Evolutionary conservation across 2,888 invertebrate genomes (phyloP).

Genomic region (Caenorhabditis doughertyi): DNA sequence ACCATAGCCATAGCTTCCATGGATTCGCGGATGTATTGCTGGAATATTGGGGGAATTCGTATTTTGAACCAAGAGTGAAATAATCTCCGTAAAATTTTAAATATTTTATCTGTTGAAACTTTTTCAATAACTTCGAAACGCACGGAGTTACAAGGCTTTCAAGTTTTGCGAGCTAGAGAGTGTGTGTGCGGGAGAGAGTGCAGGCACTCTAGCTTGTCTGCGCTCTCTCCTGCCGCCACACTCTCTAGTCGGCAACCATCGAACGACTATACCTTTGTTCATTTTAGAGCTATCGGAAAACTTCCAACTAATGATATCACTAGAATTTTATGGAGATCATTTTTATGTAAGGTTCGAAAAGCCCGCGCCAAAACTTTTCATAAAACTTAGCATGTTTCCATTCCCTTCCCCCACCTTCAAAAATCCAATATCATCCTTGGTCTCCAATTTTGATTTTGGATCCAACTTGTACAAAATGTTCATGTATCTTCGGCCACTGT

Average conservation of each 20-base stretch:
- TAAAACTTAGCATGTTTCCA: too few relatives aligned
- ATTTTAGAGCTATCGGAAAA: neutral
- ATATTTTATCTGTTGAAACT: too few relatives aligned
- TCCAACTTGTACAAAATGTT: slow-evolving; percentile 89
- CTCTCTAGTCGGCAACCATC: neutral
- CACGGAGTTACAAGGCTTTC: slow-evolving; percentile 66
- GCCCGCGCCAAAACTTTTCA: too few relatives aligned
- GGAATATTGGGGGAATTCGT: too few relatives aligned
- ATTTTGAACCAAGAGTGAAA: too few relatives aligned
- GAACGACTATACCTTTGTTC: neutral
- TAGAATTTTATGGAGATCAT: neutral
- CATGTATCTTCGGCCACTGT: slow-evolving; percentile 88
- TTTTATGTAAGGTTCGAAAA: too few relatives aligned
- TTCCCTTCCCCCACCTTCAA: slow-evolving; percentile 50
- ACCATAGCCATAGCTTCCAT: slow-evolving; percentile 90
- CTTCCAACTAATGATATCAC: neutral
- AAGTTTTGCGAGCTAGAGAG: neutral
- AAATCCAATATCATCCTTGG: slow-evolving; percentile 41
- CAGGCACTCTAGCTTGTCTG: neutral
- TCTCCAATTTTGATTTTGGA: slow-evolving; percentile 76
- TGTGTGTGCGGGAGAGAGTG: neutral
- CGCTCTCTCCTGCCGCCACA: neutral
- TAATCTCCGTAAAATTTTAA: too few relatives aligned
- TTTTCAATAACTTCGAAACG: neutral
- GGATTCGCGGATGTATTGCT: slow-evolving; percentile 61